Evolutionary conservation across 2,888 invertebrate species (phyloP).

Genomic region (Aproaerema taeniolella): DNA sequence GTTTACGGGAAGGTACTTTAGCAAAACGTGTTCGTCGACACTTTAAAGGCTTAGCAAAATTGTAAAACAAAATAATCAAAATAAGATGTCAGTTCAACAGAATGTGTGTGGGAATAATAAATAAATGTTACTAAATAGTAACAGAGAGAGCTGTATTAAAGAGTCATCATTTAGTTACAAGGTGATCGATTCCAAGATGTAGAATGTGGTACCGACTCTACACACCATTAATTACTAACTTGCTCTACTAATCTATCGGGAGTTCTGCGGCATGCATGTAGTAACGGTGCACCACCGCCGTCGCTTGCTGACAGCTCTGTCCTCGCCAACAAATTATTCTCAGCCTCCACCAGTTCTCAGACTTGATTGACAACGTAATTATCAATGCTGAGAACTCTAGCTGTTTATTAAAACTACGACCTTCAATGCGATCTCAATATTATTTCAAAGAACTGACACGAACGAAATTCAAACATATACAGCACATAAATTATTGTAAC

Average conservation of each 20-base stretch:
- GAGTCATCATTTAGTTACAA: no score
- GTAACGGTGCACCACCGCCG: slow-evolving; percentile 47
- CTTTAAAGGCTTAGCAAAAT: no score
- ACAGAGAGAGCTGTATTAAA: no score
- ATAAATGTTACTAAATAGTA: no score
- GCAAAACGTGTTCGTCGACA: no score
- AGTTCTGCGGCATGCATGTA: slow-evolving; percentile 39
- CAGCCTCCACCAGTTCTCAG: slow-evolving; percentile 34
- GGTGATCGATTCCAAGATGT: no score
- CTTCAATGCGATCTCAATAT: slow-evolving; percentile 30
- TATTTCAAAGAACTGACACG: slow-evolving; percentile 4
- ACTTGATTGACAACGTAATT: slow-evolving; percentile 58
- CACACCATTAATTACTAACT: no score
- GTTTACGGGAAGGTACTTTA: slow-evolving; percentile 3
- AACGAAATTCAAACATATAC: slow-evolving; percentile 1
- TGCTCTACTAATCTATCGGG: slow-evolving; percentile 51
- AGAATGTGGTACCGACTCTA: no score
- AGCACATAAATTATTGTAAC: not conserved
- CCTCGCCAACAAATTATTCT: slow-evolving; percentile 40
- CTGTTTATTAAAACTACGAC: slow-evolving; percentile 34
- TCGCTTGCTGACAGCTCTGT: slow-evolving; percentile 35
- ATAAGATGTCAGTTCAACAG: no score
- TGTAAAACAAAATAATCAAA: no score
- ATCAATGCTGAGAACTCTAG: slow-evolving; percentile 38
- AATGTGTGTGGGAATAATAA: no score